Evolutionary conservation across 2,888 invertebrate genomes (phyloP), one percentile per base, ranked within the genome.

Genomic region (Candidula unifasciata): DNA sequence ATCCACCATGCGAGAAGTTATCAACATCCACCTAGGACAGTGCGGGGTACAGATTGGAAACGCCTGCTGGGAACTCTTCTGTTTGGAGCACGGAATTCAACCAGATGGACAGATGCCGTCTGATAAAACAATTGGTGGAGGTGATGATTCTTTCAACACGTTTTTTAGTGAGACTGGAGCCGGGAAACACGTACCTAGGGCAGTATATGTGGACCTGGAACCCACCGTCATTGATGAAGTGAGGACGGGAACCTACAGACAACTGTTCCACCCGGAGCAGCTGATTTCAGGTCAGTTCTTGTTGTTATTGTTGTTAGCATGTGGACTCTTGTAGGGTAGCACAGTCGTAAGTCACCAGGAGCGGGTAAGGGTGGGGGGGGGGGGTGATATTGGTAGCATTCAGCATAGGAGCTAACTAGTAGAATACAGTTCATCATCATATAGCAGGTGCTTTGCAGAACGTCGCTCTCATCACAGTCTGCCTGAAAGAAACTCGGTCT

Each of bases 11-110:
- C 35, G 83, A 37, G 83, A 83, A 35, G 66, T 64, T 30, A 77
- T 83, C 13, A 69, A 74, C 68, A 83, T 77, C 44, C 83, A 83
- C 57, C 52, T 78, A 16, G 83, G 83, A 1, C 83, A 83, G 37
- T 94, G 94, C 74, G 94, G 94, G 54, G 94, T 94, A 54, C 94
- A 94, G 90, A 94, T 94, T 86, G 95, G 94, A 87, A 95, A 95
- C 90, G 94, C 94, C 82, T 95, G 95, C 90, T 95, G 95, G 95
- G 95, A 95, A 90, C 91, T 95, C 86, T 95, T 95, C 91, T 95
- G 95, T 88, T 90, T 95, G 87, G 95, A 95, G 89, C 94, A 94
- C 90, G 94, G 94, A 76, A 95, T 95, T 88, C 74, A 76, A 37
- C 82, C 82, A 16, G 82, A 82, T 37, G 82, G 82, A 30, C 66